Evolutionary conservation across 1,140 invertebrate genomes (phyloP), one percentile per base, ranked within the genome.

Genomic region (Probaryconus sp.): DNA sequence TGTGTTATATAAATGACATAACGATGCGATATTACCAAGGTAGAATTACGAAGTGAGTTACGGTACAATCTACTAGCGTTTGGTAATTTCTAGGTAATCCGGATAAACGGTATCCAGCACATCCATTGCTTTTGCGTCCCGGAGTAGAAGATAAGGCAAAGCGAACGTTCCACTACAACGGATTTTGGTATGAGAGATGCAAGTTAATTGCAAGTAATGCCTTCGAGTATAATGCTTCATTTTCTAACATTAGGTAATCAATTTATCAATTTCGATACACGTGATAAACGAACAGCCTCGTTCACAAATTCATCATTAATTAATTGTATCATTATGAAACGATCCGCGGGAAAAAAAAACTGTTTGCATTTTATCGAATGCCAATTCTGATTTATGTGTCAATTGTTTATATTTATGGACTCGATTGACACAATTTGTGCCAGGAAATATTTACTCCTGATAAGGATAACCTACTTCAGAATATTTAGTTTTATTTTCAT

Each of bases 51-150:
- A 43, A 50, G 33, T 31, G 28, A 43, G 17, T 72, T 72, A 72
- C 69, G 69, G 69, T 72, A 72, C 45, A 65, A 64, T 72, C 58
- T 60, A 58, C 53, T 58, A 72, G 17, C 28, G 60, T 65, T 72
- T 60, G 45, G 38, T 72, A 72, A 72, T 72, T 72, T 65, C 60
- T 65, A 26, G 47, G 53, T 60, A 65, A 72, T 72, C 53, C 51
- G 48, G 60, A 72, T 72, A 64, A 64, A 58, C 68, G 68, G 68
- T 72, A 72, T 64, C 33, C 45, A 48, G n/a, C 53, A 51, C 69
- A 72, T 72, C 65, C 69, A 72, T 72, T 47, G 53, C 13, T 45
- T 72, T 64, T 18, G 56, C 58, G 60, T 55, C 26, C 48, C 35
- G 31, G 4, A 35, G 6, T 35, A 13, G 13, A 35, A 13, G 1